Base-by-base conservation (phyloP, 1,140 invertebrate species). In the Hormaphis cornu region DNA sequence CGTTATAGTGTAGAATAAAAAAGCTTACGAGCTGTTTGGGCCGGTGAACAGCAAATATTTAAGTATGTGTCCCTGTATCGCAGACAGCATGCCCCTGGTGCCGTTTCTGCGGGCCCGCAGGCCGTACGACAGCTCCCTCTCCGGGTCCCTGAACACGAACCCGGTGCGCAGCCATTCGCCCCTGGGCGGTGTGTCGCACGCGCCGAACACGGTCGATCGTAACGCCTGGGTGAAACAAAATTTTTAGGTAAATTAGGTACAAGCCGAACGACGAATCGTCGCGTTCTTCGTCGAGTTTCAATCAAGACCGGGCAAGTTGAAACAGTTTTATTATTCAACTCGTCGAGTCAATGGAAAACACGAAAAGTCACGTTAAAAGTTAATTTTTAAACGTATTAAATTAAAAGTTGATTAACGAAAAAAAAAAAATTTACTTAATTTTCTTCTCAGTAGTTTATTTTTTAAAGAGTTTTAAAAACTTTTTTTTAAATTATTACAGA, bases 21-120 rank as follows among this genome's bases (percentile, higher is more conserved):
- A 79, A 30, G 82, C 83, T 48, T 66, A 66, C 61, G 61, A 33
- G 20, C 9, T 22, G 3, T 46, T 46, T 12, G 2, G 16, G 14
- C 28, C 22, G 20, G 61, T 48, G 73, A 89, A 88, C n/a, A 89
- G 77, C 52, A 88, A 79, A 75, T 85, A 82, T 73, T 88, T 88
- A 18, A 85, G 69, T 75, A 89, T 82, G 59, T 84, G 81, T 4
- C 86, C 86, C 73, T 88, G 86, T 0, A 89, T 79, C 9, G 82
- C 85, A 0, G 86, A 82, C 9, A 87, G 77, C 16, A 89, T 75
- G 0, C 85, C 85, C 71, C 84, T 79, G 1, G 85, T 84, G 0
- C 83, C 83, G 71, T 86, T 87, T 63, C 83, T 79, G 0, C 83
- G 80, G n/a, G 82, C 80, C 69, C 80, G 79, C 14, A 87, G 73